Conservation (phyloP, 2,888 invertebrate genomes). For the Cosmia pyralina region DNA sequence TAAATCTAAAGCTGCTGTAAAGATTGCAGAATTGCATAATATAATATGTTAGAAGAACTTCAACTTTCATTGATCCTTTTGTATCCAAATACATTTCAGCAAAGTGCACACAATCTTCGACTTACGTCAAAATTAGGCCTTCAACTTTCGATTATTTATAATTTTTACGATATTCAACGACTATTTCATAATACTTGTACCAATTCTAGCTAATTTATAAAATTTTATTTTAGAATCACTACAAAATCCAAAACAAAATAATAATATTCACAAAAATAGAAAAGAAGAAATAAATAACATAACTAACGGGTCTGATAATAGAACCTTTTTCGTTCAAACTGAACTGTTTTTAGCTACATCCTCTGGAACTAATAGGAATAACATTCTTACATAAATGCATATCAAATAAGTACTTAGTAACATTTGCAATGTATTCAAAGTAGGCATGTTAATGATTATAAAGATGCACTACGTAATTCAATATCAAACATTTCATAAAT, state of each 20-base stretch:
- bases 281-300: slow-evolving; percentile 47
- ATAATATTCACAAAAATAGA: slow-evolving; percentile 14
- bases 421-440: slow-evolving; percentile 9
- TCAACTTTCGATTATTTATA: slow-evolving; percentile 2
- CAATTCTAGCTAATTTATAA: slow-evolving; percentile 23
- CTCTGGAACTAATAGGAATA: slow-evolving; percentile 30
- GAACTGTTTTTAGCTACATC: slow-evolving; percentile 16
- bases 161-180: not conserved
- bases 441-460: not conserved
- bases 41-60: not conserved
- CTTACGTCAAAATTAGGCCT: slow-evolving; percentile 19
- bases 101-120: not conserved
- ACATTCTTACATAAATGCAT: slow-evolving; percentile 16
- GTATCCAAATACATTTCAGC: not conserved
- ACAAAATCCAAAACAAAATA: slow-evolving; percentile 15
- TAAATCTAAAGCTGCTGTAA: not conserved
- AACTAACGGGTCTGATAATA: not conserved
- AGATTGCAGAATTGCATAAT: not conserved
- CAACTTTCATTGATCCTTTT: not conserved
- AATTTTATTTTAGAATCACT: slow-evolving; percentile 9
- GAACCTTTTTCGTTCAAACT: not conserved
- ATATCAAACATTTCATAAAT: not conserved
- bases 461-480: not conserved
- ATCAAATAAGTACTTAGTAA: not conserved
- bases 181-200: slow-evolving; percentile 32